Percentiles rank a stretch among this genome's conserved stretches.
Evolutionary conservation across 1,140 invertebrate species (phyloP).

Genomic region (Drosophila chauvacae): DNA sequence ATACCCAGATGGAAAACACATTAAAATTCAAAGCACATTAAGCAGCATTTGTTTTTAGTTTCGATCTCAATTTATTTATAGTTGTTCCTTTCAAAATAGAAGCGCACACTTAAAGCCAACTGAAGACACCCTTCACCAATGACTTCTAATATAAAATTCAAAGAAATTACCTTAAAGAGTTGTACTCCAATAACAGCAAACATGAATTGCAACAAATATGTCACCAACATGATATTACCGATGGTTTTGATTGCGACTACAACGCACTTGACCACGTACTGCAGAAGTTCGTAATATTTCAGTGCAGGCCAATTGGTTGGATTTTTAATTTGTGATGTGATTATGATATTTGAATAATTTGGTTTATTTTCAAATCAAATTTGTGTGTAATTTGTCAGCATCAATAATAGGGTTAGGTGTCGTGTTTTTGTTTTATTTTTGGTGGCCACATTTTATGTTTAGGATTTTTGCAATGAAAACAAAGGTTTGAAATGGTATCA

Average conservation of each 20-base stretch:
- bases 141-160: constrained; percentile 59
- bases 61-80: constrained; percentile 13
- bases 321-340: constrained; percentile 26
- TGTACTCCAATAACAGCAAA: constrained; percentile 99
- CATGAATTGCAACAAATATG: constrained; percentile 99
- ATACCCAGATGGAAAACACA: constrained; percentile 45
- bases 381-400: constrained; percentile 46
- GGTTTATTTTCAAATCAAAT: constrained; percentile 20
- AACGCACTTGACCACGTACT: constrained; percentile 99
- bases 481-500: constrained; percentile 57
- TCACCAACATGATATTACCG: constrained; percentile 99
- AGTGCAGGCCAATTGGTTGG: constrained; percentile 56
- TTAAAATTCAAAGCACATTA: constrained; percentile 68
- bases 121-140: constrained; percentile 66
- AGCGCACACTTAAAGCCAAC: constrained; percentile 75
- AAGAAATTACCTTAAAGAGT: constrained; percentile 97
- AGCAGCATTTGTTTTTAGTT: constrained; percentile 37
- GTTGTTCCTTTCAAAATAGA: constrained; percentile 36
- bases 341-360: constrained; percentile 18
- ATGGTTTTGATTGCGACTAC: constrained; percentile 99
- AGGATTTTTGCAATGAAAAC: constrained; percentile 51
- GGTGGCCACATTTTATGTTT: constrained; percentile 60
- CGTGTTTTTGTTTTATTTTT: constrained; percentile 35
- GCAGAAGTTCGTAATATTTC: constrained; percentile 69
- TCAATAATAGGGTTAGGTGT: constrained; percentile 49